Base-by-base conservation (phyloP, 2,888 invertebrate species). In the Pollenia labialis region DNA sequence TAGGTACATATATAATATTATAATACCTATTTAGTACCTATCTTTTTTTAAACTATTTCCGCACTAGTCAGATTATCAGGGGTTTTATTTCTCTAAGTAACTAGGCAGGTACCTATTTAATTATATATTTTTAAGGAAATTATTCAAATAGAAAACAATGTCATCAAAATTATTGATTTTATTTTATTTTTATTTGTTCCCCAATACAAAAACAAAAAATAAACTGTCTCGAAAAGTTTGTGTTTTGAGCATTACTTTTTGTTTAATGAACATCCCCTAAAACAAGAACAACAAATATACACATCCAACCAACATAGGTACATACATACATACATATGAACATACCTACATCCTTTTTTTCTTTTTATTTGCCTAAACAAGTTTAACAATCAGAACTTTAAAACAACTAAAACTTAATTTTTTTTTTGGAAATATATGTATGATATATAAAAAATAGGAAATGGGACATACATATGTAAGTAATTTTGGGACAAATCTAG, bases 181-280 rank as follows among this genome's bases (percentile, higher is more conserved):
- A 9, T 71, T 80, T 74, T 50, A 3, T 46, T 71, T 80, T 74
- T 50, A 3, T 46, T n/a, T 66, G 14, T 48, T 58, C 50, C 32
- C 66, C 72, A 50, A 58, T 54, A 83, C 46, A 50, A 66, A 52
- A 72, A 84, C 42, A 81, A 50, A 54, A 56, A 42, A 18, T 42
- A 56, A 44, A 48, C 6, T 11, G 32, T 52, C 54, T 69, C 14
- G 50, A 77, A 71, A 83, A 32, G 50, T 74, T 64, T 44, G 11
- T 56, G 9, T 81, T 66, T 68, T 58, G n/a, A 23, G 32, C 23
- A 48, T 71, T 69, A 52, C 42, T 84, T 74, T 48, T 75, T 80
- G 44, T 80, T 71, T 60, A 40, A 40, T 72, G 66, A 84, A 77
- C 87, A 87, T 84, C 87, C 87, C 87, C 68, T 87, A 81, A 86